A percentile compares a stretch with the other conserved stretches of the same genome.
These are phyloP conservation scores for Epinotia bilunana DNA, from an alignment of 2,888 invertebrate genomes.

Conservation along the genomic window DNA sequence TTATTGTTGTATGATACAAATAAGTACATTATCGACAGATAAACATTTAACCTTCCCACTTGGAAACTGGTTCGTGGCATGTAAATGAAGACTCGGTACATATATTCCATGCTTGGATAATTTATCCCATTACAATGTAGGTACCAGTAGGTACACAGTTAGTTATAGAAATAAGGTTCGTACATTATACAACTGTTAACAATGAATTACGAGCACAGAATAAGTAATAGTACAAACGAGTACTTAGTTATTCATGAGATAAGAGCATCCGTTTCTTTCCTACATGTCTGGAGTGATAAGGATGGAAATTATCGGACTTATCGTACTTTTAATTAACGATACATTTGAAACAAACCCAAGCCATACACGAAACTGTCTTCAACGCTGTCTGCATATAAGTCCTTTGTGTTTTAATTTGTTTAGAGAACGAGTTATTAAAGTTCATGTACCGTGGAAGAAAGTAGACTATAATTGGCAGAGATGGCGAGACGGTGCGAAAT, in stretches of 20 bases:
- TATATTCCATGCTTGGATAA: constrained; percentile 7
- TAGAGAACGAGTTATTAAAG: constrained; percentile 34
- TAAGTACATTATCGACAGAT: constrained; percentile 21
- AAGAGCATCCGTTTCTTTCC: constrained; percentile 18
- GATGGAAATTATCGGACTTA: constrained; percentile 1
- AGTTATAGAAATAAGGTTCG: not conserved
- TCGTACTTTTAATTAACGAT: not conserved
- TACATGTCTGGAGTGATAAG: not conserved
- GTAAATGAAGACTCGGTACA: not conserved
- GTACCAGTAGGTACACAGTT: not conserved
- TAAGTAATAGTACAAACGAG: too few relatives aligned
- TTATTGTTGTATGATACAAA: constrained; percentile 27
- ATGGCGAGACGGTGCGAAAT: constrained; percentile 26
- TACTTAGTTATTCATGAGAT: constrained; percentile 6
- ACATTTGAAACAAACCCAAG: not conserved
- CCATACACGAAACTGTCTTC: not conserved
- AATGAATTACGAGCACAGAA: too few relatives aligned
- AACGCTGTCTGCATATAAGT: not conserved
- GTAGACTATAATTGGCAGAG: constrained; percentile 30
- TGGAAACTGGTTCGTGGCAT: constrained; percentile 22
- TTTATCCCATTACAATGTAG: not conserved
- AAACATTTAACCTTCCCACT: constrained; percentile 24
- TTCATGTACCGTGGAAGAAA: constrained; percentile 42
- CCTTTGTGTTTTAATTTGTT: constrained; percentile 8
- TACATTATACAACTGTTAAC: not conserved